phyloP scores from a whole-genome alignment of 2,888 invertebrate genomes.

The Drosophila yooni region DNA sequence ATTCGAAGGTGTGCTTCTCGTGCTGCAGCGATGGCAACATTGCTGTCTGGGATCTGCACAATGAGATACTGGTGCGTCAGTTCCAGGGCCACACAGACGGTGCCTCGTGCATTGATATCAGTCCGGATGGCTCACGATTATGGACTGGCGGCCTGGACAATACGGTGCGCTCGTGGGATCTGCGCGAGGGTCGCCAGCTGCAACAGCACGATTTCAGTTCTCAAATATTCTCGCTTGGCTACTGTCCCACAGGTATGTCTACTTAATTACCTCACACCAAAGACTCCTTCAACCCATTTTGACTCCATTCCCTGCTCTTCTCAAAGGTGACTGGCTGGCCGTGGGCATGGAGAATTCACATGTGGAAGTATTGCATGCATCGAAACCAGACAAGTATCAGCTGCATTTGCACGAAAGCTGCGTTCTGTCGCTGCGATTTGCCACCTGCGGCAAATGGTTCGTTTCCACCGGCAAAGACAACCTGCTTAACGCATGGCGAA shows the following conservation, averaged over 20 bases:
- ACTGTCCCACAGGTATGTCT: conserved; percentile 93
- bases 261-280: not conserved
- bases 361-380: conserved; percentile 96
- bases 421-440: conserved; percentile 97
- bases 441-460: conserved; percentile 99
- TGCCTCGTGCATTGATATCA: conserved; percentile 98
- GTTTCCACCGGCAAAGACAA: conserved; percentile 99
- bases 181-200: conserved; percentile 95
- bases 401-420: conserved; percentile 98
- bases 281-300: not conserved
- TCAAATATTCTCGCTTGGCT: conserved; percentile 93
- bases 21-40: conserved; percentile 99
- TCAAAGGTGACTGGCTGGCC: conserved; percentile 94
- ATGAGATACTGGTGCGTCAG: conserved; percentile 95
- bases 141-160: conserved; percentile 98
- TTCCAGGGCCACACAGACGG: conserved; percentile 99
- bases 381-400: conserved; percentile 97
- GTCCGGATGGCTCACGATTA: conserved; percentile 94
- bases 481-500: conserved; percentile 98
- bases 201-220: conserved; percentile 98
- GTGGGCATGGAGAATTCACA: conserved; percentile 99
- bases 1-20: conserved; percentile 98
- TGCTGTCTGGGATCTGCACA: conserved; percentile 97
- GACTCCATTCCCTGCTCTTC: conserved; percentile 4
- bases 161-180: conserved; percentile 98